Percentiles rank a stretch among this genome's conserved stretches.
phyloP scores from a whole-genome alignment of 2,888 invertebrate species.

The Brachylomia viminalis region DNA sequence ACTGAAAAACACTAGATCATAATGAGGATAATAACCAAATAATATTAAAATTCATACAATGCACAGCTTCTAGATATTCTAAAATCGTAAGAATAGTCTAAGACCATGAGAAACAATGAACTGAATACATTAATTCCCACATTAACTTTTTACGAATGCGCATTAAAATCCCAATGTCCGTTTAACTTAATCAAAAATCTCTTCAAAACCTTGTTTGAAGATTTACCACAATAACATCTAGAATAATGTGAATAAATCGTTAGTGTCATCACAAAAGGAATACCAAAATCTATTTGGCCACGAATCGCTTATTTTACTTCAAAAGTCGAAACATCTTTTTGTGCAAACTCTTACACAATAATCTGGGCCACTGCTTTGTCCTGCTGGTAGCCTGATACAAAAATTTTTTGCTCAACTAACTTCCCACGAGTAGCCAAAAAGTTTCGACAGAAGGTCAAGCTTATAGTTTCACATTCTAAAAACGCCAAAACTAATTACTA shows the following conservation, averaged over 20 bases:
- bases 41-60: background rate
- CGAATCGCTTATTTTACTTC: background rate
- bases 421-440: constrained; percentile 54
- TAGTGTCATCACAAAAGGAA: constrained; percentile 6
- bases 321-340: constrained; percentile 28
- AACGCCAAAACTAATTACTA: constrained; percentile 19
- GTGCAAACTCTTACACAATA: constrained; percentile 23
- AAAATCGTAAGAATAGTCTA: background rate
- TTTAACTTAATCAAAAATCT: background rate
- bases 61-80: background rate
- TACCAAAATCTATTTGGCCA: background rate
- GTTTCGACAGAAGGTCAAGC: constrained; percentile 59
- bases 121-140: constrained; percentile 12
- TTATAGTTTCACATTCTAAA: constrained; percentile 37
- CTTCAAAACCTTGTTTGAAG: background rate
- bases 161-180: constrained; percentile 7
- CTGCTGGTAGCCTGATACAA: background rate
- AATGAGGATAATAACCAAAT: background rate
- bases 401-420: constrained; percentile 30
- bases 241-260: background rate
- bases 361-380: constrained; percentile 26
- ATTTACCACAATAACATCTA: background rate
- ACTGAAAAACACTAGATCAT: background rate
- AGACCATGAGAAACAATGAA: constrained; percentile 18
- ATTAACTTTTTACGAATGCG: background rate